Conservation (phyloP, 2,797 vertebrate genomes). For the Pipistrellus pipistrellus region DNA sequence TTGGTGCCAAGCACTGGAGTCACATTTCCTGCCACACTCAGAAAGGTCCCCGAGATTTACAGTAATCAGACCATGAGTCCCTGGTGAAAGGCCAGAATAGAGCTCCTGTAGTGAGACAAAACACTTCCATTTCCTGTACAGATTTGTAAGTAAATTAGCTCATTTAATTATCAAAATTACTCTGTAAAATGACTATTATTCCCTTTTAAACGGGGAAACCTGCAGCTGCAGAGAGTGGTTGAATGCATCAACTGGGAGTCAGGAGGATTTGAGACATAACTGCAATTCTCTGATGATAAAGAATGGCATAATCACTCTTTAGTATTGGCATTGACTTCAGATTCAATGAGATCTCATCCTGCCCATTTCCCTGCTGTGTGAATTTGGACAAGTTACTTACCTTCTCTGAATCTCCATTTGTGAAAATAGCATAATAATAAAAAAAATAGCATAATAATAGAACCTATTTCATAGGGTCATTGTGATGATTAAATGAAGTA, state of each 20-base stretch:
- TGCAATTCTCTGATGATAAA: not conserved
- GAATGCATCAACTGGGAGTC: conserved; percentile 5
- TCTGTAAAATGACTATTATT: conserved; percentile 14
- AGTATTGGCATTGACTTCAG: not conserved
- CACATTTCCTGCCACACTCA: not conserved
- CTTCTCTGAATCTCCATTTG: conserved; percentile 13
- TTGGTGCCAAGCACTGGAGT: not conserved
- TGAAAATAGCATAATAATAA: conserved; percentile 49
- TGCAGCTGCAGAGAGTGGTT: not conserved
- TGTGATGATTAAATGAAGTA: conserved; percentile 21
- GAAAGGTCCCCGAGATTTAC: not conserved
- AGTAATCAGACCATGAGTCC: not conserved
- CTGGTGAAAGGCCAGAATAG: not conserved
- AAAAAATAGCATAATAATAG: conserved; percentile 55
- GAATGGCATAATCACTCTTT: not conserved
- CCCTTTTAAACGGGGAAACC: conserved; percentile 61
- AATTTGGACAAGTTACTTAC: conserved; percentile 2
- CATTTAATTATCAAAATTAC: conserved; percentile 34
- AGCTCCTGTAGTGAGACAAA: conserved; percentile 40
- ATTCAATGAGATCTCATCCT: not conserved
- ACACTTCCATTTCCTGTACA: not conserved
- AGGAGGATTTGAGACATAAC: not conserved
- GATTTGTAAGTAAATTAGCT: conserved; percentile 65
- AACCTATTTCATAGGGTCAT: not conserved
- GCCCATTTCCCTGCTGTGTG: conserved; percentile 20